Evolutionary conservation across 2,113 vertebrate genomes (phyloP).

Genomic region (Rhinoptilus africanus): DNA sequence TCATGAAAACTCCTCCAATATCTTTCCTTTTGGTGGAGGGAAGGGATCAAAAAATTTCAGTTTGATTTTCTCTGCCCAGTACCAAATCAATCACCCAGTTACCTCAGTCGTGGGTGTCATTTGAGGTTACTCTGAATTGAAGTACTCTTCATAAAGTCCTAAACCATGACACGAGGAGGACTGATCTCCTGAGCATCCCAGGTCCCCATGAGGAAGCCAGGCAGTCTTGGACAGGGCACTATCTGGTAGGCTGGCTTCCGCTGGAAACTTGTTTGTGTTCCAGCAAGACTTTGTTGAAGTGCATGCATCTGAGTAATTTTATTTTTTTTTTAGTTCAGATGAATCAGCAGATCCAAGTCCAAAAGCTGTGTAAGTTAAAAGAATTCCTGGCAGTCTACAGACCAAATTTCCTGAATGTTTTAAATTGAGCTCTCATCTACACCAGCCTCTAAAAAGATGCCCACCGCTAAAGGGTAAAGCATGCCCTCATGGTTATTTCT

Average conservation of each 20-base stretch:
- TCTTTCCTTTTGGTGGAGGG: not conserved
- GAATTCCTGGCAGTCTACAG: not conserved
- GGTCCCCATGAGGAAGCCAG: not conserved
- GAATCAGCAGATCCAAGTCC: slow-evolving; percentile 10
- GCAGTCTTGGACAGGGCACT: not conserved
- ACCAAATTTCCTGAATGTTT: not conserved
- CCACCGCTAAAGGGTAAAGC: not conserved
- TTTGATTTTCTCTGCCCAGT: not conserved
- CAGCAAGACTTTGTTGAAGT: not conserved
- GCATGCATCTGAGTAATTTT: not conserved
- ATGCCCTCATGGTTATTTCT: not conserved
- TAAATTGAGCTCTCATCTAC: not conserved
- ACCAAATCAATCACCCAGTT: not conserved
- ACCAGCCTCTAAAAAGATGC: not conserved
- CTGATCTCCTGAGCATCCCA: not conserved
- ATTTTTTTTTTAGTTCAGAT: slow-evolving; percentile 5
- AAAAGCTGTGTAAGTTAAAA: not conserved
- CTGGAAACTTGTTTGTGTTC: not conserved
- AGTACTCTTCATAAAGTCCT: not conserved
- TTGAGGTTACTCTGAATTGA: not conserved
- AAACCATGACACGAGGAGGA: not conserved
- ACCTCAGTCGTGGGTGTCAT: not conserved
- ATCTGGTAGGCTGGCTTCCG: not conserved
- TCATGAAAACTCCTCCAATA: not conserved
- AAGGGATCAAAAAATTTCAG: not conserved